Base-by-base conservation (phyloP, 37 sponge, comb jelly and placozoan species). In the Beroe forskalii region DNA sequence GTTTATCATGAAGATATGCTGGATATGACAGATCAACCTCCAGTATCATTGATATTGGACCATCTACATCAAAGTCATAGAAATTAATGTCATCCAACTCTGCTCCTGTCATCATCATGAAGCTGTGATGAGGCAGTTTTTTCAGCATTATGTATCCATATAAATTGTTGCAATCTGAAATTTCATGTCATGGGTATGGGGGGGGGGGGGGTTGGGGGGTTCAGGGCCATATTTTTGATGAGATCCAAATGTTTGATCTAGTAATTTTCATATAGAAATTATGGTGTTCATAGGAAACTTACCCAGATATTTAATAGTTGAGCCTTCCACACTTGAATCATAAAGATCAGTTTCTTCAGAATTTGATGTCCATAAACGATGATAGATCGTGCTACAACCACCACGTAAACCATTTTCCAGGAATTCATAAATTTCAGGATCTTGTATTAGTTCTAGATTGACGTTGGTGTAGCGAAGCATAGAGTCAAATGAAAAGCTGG, bases 121-220 rank as follows among this genome's bases (percentile, higher is more conserved):
- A 69, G 0, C 32, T 4, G 2, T 33, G 32, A 32, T 69, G 72
- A 1, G 72, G 72, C 32, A 69, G 39, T 17, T 69, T 69, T 17
- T 12, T 17, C 38, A 69, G 2, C 72, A 69, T 69, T 36, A 32
- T 32, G 38, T 19, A 69, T 36, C 72, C 72, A 33, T 69, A 69
- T 1, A 69, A 37, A 69, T 69, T 69, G 39, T 69, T 69, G 38
- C 72, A 69, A 69, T 69, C 72, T 37, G n/a, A n/a, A n/a, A n/a
- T n/a, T n/a, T n/a, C n/a, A n/a, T n/a, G n/a, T n/a, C n/a, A n/a
- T n/a, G n/a, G n/a, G n/a, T n/a, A n/a, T n/a, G n/a, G n/a, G n/a
- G n/a, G n/a, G n/a, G n/a, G n/a, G n/a, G n/a, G n/a, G n/a, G n/a
- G n/a, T n/a, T n/a, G n/a, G n/a, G n/a, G n/a, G n/a, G n/a, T n/a